These are phyloP conservation scores for Hyperoplus immaculatus DNA, from an alignment of 2,797 vertebrate genomes.

Conservation along the genomic window DNA sequence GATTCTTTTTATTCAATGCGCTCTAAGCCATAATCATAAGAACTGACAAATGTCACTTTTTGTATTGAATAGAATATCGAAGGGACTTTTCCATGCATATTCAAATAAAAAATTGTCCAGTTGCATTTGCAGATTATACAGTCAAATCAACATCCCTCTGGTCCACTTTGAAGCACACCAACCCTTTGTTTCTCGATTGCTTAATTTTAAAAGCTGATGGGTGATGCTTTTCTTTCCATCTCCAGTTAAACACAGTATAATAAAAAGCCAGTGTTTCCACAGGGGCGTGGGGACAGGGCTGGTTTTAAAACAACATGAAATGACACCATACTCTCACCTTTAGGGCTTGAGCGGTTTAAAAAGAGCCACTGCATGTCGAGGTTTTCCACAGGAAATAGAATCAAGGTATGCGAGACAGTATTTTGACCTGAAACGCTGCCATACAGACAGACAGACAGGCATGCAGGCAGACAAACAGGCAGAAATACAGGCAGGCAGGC, in stretches of 20 bases:
- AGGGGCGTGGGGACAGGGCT: no score
- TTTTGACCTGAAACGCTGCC: constrained; percentile 1
- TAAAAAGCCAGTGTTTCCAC: constrained; percentile 21
- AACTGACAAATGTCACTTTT: no score
- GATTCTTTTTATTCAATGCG: no score
- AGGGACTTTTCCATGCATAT: no score
- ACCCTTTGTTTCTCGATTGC: background rate
- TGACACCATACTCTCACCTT: constrained; percentile 9
- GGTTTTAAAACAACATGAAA: constrained; percentile 29
- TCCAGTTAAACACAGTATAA: background rate
- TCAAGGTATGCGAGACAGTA: background rate
- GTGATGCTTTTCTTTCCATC: constrained; percentile 14
- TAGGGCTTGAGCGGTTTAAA: constrained; percentile 26
- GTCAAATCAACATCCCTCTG: background rate
- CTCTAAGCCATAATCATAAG: no score
- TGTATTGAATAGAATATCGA: no score
- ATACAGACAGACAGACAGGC: background rate
- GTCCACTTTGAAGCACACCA: background rate
- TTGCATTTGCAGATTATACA: no score
- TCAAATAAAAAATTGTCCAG: no score
- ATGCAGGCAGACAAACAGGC: background rate
- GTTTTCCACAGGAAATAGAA: constrained; percentile 66
- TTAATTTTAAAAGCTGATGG: background rate
- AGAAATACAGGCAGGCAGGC: background rate
- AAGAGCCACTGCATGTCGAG: background rate